These are phyloP conservation scores for Triplophysa yarkandensis DNA, from an alignment of 2,797 vertebrate species.

Conservation along the genomic window DNA sequence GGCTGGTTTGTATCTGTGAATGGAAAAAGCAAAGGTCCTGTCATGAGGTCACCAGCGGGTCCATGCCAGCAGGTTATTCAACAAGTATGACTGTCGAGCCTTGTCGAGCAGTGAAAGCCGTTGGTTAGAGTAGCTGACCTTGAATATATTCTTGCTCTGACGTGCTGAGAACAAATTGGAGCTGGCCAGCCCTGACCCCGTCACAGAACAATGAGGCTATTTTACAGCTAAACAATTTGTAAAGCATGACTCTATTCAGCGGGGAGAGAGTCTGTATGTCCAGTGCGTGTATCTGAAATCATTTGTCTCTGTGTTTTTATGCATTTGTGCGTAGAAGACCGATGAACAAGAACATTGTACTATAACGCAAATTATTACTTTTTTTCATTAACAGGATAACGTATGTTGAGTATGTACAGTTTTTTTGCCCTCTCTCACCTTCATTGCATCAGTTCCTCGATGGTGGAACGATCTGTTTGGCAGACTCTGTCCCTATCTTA, in stretches of 20 bases:
- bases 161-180: conserved; percentile 50
- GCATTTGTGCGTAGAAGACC: conserved; percentile 10
- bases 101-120: conserved; percentile 29
- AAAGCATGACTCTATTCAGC: conserved; percentile 45
- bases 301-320: conserved; percentile 30
- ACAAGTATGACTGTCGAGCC: not conserved
- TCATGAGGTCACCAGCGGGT: not conserved
- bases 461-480: too few species aligned
- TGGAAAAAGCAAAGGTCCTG: not conserved
- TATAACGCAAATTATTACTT: not conserved
- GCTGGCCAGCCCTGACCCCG: conserved; percentile 40
- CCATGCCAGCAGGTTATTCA: conserved; percentile 21
- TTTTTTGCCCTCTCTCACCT: too few species aligned
- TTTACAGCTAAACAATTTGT: conserved; percentile 55
- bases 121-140: conserved; percentile 41
- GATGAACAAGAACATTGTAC: conserved; percentile 6
- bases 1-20: not conserved
- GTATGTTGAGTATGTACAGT: too few species aligned
- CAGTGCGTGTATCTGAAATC: conserved; percentile 36
- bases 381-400: too few species aligned
- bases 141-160: conserved; percentile 31
- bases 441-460: too few species aligned
- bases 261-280: conserved; percentile 19
- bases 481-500: too few species aligned
- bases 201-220: conserved; percentile 57